Conservation (phyloP, 2,888 invertebrate species). For the Drosophila stalkeri region DNA sequence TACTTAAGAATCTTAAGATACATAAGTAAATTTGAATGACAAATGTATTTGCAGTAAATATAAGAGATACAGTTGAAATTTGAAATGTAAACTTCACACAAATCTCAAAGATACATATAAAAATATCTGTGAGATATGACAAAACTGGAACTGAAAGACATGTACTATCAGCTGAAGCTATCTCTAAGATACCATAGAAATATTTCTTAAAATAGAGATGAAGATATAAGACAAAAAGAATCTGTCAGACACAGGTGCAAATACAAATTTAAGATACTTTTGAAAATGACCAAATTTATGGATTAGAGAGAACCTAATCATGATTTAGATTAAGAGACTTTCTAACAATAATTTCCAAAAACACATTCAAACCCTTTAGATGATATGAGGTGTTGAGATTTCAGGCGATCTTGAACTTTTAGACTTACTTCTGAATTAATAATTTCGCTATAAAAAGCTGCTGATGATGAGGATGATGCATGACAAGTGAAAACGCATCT, state of each 20-base stretch:
- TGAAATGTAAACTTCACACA: background rate
- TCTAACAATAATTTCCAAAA: background rate
- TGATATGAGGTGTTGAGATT: background rate
- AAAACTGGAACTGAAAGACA: background rate
- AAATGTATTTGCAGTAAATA: background rate
- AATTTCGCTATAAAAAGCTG: constrained; percentile 20
- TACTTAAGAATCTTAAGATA: background rate
- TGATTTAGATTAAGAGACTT: background rate
- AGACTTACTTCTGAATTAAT: constrained; percentile 16
- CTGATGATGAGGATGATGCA: constrained; percentile 6
- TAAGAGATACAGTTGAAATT: background rate
- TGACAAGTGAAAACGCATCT: constrained; percentile 2
- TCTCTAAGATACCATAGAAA: background rate
- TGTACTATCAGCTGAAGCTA: background rate
- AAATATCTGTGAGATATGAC: background rate
- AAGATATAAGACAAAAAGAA: background rate
- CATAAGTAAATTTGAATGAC: background rate
- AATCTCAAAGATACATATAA: background rate
- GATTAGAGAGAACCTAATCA: background rate
- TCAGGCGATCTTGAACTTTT: background rate
- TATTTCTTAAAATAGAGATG: background rate
- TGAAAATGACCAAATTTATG: background rate
- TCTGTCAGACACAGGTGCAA: background rate
- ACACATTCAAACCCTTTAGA: background rate
- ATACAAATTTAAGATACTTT: background rate